A percentile compares a stretch with the other conserved stretches of the same genome.
phyloP scores from a whole-genome alignment of 92 coral and sea anemone species.

The Umimayanthus chanpuru region DNA sequence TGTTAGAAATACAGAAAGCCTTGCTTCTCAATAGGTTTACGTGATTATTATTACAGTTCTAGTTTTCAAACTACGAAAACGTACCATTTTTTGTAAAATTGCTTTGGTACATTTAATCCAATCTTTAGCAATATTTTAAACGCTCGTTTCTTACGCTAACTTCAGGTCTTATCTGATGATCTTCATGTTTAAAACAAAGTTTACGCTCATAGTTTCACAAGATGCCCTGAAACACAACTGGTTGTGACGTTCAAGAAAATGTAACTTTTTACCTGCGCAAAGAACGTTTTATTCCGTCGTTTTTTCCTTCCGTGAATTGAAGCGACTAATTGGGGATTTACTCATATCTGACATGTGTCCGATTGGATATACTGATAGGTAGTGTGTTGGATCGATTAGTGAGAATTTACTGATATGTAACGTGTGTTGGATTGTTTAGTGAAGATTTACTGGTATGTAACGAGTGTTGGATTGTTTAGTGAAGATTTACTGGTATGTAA shows the following conservation, averaged over 20 bases:
- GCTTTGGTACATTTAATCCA: not conserved
- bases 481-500: not conserved
- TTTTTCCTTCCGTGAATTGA: not conserved
- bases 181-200: not conserved
- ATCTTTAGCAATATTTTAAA: too few relatives aligned
- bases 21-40: not conserved
- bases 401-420: constrained; percentile 63
- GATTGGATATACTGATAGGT: not conserved
- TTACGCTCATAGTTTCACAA: not conserved
- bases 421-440: not conserved
- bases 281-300: too few relatives aligned
- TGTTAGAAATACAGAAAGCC: not conserved
- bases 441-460: not conserved
- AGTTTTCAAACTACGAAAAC: too few relatives aligned
- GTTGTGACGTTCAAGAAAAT: too few relatives aligned
- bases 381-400: constrained; percentile 32
- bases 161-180: too few relatives aligned
- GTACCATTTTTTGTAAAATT: too few relatives aligned
- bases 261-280: too few relatives aligned
- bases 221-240: too few relatives aligned
- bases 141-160: too few relatives aligned
- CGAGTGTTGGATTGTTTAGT: not conserved
- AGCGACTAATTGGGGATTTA: not conserved
- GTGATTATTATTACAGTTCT: not conserved
- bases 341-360: not conserved